Conservation (phyloP, 2,113 vertebrate species). For the Madoqua kirkii region DNA sequence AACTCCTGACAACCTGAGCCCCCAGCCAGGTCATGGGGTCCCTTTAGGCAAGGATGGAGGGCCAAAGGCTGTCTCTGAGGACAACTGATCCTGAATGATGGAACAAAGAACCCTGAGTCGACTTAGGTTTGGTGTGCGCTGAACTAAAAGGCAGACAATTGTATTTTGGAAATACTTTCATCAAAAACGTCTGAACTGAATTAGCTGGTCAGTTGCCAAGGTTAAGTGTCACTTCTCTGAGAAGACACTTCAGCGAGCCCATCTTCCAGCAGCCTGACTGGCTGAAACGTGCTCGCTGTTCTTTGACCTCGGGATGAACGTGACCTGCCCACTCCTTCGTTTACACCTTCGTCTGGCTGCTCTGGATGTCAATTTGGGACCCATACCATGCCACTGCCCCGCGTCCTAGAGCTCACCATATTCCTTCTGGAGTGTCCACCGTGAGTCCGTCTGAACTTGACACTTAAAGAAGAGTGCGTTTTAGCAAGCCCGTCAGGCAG, state of each 20-base stretch:
- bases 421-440: background rate
- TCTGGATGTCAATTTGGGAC: background rate
- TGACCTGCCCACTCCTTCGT: background rate
- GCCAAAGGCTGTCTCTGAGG: background rate
- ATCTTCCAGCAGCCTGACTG: background rate
- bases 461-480: fast-evolving
- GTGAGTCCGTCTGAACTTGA: background rate
- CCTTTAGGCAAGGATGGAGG: too few relatives aligned
- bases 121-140: background rate
- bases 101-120: background rate
- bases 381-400: background rate
- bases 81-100: background rate
- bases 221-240: background rate
- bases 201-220: background rate
- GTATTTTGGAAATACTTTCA: background rate
- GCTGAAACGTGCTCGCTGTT: fast-evolving
- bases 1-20: background rate
- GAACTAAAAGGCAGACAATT: background rate
- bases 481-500: background rate
- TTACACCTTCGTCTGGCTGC: background rate
- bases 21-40: fast-evolving
- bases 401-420: background rate
- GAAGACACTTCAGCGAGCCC: fast-evolving
- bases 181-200: background rate
- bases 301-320: fast-evolving